Conservation (phyloP, 1,140 invertebrate species). For the Conus ventricosus region DNA sequence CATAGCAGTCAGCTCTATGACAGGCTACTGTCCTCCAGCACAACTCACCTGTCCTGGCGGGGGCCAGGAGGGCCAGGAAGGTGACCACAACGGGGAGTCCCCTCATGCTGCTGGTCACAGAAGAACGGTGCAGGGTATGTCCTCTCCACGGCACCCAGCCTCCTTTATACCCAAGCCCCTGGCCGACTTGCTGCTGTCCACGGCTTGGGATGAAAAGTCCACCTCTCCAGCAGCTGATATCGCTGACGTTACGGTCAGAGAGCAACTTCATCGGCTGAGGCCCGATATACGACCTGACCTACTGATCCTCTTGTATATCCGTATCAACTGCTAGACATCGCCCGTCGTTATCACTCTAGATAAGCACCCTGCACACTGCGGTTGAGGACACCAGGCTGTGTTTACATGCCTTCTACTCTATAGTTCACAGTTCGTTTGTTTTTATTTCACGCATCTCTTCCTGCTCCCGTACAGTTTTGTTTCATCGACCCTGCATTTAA, state of each 20-base stretch:
- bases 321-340: background rate
- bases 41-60: constrained; percentile 3
- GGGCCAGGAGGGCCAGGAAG: background rate
- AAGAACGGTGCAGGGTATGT: background rate
- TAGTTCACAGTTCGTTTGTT: background rate
- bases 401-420: background rate
- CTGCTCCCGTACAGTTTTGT: no score
- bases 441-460: background rate
- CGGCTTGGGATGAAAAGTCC: background rate
- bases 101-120: constrained; percentile 7
- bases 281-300: background rate
- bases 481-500: background rate
- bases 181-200: background rate
- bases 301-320: background rate
- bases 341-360: background rate
- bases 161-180: background rate
- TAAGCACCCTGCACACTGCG: background rate
- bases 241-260: background rate
- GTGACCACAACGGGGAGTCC: background rate
- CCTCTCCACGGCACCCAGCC: background rate
- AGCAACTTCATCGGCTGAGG: background rate
- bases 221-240: background rate
- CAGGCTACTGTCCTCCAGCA: background rate
- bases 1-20: background rate
- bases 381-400: background rate